Base-by-base conservation (phyloP, 2,113 vertebrate genomes). In the Motacilla alba region DNA sequence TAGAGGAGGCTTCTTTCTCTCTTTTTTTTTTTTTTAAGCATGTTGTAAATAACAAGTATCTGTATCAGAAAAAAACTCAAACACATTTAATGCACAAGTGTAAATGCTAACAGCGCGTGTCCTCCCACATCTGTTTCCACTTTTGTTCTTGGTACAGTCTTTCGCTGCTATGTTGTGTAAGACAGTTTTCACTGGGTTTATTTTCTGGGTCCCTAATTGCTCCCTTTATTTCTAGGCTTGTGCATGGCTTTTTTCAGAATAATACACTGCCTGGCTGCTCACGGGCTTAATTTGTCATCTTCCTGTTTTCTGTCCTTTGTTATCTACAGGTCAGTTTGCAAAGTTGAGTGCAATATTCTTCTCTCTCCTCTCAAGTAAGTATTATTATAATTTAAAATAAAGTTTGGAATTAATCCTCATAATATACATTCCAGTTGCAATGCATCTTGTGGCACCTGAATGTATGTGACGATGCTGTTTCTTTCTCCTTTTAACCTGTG, bases 281-380 rank as follows among this genome's bases (percentile, higher is more conserved):
- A 98, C 97, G 43, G 89, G 94, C 97, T 98, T 97, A 96, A 97
- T 91, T 76, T 98, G 93, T 98, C 94, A 97, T 97, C 94, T 98
- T 98, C 97, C 98, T 97, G 96, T 98, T 98, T 97, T 97, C 96
- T 98, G 33, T 96, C 97, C 97, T 96, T 96, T 98, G 77, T 97
- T 97, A 97, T 92, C 97, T 96, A 64, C 98, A 99, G 99, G 98
- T 99, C 98, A 99, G 99, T 96, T 99, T 99, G 98, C 99, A 99
- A 98, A 99, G 99, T 97, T 99, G 98, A 99, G 97, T 95, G 96
- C 96, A 97, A 97, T 97, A 79, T 96, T 97, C 97, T 98, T 97
- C 98, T 97, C 77, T 98, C 98, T 97, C 96, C 97, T 98, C 96
- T 98, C 97, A 98, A 98, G 99, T 99, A 98, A 98, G 99, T 98